Percentiles rank a stretch among this genome's conserved stretches.
phyloP scores from a whole-genome alignment of 2,888 invertebrate species.

The Macrophya alboannulata region DNA sequence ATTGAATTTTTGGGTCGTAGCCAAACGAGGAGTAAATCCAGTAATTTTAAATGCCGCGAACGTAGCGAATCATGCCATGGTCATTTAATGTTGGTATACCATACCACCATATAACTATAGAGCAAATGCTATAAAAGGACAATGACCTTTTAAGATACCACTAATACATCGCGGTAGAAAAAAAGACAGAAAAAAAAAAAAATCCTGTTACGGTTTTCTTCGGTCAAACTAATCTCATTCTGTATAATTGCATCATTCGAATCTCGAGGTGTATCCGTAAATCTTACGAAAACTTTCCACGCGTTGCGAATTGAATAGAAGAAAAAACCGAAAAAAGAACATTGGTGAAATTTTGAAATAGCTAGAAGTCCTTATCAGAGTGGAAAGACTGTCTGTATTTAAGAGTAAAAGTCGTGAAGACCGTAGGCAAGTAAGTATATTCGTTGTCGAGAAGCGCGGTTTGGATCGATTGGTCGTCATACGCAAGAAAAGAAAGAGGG shows the following conservation, averaged over 20 bases:
- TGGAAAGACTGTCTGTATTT: neutral
- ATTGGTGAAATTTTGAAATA: neutral
- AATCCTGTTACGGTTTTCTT: neutral
- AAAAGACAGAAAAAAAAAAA: constrained; percentile 5
- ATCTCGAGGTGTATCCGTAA: neutral
- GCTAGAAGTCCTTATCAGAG: neutral
- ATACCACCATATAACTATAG: constrained; percentile 16
- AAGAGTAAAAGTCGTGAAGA: neutral
- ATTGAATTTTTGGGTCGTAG: constrained; percentile 41
- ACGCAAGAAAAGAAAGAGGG: constrained; percentile 48
- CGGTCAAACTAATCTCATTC: constrained; percentile 26
- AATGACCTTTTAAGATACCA: constrained; percentile 46
- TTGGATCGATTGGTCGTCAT: constrained; percentile 45
- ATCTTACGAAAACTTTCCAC: neutral
- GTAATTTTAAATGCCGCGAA: constrained; percentile 26
- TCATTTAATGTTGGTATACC: constrained; percentile 23
- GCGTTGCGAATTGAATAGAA: neutral
- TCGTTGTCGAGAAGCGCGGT: neutral
- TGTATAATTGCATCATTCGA: neutral
- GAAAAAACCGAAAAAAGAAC: neutral
- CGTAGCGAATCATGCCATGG: constrained; percentile 48
- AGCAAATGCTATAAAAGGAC: constrained; percentile 48
- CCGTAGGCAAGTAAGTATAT: constrained; percentile 2
- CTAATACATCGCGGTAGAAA: neutral
- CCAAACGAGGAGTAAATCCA: constrained; percentile 44